A percentile compares a stretch with the other conserved stretches of the same genome.
Conservation (phyloP, 2,797 vertebrate genomes). For the Myotis myotis region DNA sequence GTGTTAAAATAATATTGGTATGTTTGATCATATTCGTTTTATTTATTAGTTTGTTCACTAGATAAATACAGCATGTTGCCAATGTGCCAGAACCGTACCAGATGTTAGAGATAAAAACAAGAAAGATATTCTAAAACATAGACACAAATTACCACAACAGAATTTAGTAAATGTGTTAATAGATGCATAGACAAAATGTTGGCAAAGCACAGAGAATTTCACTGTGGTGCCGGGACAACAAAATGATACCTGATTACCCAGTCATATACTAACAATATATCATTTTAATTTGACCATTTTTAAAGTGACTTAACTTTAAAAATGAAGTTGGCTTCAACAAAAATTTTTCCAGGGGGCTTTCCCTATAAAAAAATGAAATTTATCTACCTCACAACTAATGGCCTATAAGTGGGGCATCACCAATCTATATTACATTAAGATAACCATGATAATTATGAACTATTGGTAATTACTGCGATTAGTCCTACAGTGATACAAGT, state of each 20-base stretch:
- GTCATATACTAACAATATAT: background rate
- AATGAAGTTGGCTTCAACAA: conserved; percentile 2
- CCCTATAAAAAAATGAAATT: conserved; percentile 43
- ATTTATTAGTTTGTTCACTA: conserved; percentile 37
- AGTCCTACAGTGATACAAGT: background rate
- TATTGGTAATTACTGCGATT: background rate
- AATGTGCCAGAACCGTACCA: background rate
- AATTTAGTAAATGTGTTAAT: conserved; percentile 31
- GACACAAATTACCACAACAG: background rate
- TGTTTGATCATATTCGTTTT: background rate
- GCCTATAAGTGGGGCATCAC: background rate
- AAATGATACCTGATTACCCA: background rate
- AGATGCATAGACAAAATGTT: background rate
- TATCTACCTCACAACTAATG: background rate
- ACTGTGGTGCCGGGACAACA: background rate
- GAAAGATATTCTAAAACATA: background rate
- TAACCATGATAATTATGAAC: conserved; percentile 32
- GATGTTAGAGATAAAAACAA: background rate
- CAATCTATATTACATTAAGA: conserved; percentile 33
- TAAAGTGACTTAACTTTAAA: conserved; percentile 34
- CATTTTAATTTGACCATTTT: conserved; percentile 7
- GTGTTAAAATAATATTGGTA: background rate
- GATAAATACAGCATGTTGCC: conserved; percentile 6
- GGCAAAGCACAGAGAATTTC: background rate
- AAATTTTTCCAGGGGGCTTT: background rate